A percentile compares a stretch with the other conserved stretches of the same genome.
Conservation (phyloP, 2,113 vertebrate genomes). For the Hippotragus niger region DNA sequence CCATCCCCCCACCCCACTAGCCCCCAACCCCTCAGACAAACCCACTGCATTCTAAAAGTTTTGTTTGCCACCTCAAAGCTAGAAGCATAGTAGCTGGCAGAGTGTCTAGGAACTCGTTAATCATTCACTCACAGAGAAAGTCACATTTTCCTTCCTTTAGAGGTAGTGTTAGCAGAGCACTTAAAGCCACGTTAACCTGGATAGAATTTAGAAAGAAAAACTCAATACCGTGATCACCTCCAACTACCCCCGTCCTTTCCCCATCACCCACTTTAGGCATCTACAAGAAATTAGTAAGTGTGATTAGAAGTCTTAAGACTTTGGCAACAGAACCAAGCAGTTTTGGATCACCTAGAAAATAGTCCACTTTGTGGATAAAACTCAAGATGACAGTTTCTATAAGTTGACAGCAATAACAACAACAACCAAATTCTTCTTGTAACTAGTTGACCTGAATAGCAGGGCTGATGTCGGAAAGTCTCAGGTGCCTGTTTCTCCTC, state of each 20-base stretch:
- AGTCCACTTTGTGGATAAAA: neutral
- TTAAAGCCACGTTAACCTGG: neutral
- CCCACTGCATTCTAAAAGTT: neutral
- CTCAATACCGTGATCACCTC: neutral
- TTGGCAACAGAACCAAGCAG: neutral
- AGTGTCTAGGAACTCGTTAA: constrained; percentile 23
- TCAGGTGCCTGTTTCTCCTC: neutral
- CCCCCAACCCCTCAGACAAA: neutral
- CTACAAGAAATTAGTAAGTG: neutral
- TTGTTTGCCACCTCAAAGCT: neutral
- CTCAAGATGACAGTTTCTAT: neutral
- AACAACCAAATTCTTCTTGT: neutral
- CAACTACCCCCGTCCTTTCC: neutral
- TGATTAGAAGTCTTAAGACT: neutral
- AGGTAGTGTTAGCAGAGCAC: neutral
- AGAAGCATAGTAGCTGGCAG: neutral
- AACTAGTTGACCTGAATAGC: neutral
- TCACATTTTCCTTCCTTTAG: constrained; percentile 21
- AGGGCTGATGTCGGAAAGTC: neutral
- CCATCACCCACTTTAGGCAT: neutral
- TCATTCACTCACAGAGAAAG: constrained; percentile 48
- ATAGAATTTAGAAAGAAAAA: neutral
- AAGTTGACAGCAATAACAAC: neutral
- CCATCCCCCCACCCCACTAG: neutral
- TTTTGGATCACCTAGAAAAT: neutral